phyloP scores from a whole-genome alignment of 2,797 vertebrate species.

The Enteromius argenteus region DNA sequence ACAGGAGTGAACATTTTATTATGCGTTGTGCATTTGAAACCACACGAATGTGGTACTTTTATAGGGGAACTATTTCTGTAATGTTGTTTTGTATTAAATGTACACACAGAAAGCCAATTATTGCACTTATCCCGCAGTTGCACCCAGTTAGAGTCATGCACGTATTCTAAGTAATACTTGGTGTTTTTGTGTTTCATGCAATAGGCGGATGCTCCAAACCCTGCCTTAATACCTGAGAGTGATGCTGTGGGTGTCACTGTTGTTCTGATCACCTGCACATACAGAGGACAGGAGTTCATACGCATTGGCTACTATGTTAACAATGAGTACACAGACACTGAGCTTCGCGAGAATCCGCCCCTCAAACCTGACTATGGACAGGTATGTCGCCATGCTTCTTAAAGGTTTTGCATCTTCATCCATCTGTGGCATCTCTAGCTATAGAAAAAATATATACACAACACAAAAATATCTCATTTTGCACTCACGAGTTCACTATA shows the following conservation, averaged over 20 bases:
- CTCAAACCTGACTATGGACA: conserved; percentile 89
- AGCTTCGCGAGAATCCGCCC: conserved; percentile 91
- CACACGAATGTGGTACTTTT: background rate
- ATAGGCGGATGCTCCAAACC: conserved; percentile 90
- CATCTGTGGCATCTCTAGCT: background rate
- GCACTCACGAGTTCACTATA: background rate
- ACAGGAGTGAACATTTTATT: background rate
- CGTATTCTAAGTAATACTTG: background rate
- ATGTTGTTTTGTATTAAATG: background rate
- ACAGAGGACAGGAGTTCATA: conserved; percentile 92
- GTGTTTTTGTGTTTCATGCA: conserved; percentile 39
- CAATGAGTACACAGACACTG: conserved; percentile 90
- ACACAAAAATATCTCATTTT: background rate
- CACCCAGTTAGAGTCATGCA: background rate
- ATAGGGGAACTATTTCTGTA: background rate
- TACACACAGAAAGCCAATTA: background rate
- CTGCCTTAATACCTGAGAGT: conserved; percentile 88
- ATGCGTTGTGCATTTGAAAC: background rate
- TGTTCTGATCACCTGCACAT: conserved; percentile 92
- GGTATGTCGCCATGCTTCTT: conserved; percentile 70
- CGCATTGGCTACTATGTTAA: conserved; percentile 95
- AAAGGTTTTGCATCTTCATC: background rate
- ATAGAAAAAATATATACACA: background rate
- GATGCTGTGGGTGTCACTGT: conserved; percentile 94
- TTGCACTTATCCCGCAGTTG: background rate